Conservation (phyloP, 2,888 invertebrate genomes). For the Diabrotica balteata region DNA sequence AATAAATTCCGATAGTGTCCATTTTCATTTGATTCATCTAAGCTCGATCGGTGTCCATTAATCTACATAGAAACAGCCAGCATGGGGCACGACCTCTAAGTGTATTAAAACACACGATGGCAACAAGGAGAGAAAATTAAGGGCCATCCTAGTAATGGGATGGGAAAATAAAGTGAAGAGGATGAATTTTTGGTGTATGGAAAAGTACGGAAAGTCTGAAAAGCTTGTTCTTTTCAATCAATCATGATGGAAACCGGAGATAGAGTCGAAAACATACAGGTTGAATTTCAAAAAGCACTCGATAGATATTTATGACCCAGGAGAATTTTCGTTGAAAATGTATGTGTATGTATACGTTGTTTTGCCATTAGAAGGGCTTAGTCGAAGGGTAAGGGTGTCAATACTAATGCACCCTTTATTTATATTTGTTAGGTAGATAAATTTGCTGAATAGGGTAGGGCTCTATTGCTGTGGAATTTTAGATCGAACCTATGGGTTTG, state of each 20-base stretch:
- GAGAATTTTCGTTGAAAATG: conserved; percentile 17
- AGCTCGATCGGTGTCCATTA: conserved; percentile 33
- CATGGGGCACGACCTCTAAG: conserved; percentile 26
- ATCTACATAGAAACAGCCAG: conserved; percentile 27
- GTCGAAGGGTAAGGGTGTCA: conserved; percentile 16
- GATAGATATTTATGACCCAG: conserved; percentile 38
- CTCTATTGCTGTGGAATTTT: no score
- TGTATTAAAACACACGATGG: conserved; percentile 34
- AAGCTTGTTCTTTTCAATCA: conserved; percentile 33
- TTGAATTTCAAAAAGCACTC: conserved; percentile 36
- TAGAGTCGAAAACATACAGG: conserved; percentile 34
- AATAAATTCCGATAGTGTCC: conserved; percentile 8
- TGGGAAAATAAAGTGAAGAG: conserved; percentile 34
- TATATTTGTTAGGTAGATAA: conserved; percentile 1
- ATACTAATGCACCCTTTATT: conserved; percentile 8
- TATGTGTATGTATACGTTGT: conserved; percentile 25
- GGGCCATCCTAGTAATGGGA: conserved; percentile 31
- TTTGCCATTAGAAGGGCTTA: conserved; percentile 24
- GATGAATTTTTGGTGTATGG: conserved; percentile 18
- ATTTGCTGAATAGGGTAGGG: background rate
- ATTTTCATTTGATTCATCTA: conserved; percentile 20
- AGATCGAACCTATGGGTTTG: no score
- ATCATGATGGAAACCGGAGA: conserved; percentile 37
- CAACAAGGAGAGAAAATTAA: conserved; percentile 15
- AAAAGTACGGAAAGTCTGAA: conserved; percentile 21